Conservation (phyloP, 2,888 invertebrate species). For the Napeogenes inachia region DNA sequence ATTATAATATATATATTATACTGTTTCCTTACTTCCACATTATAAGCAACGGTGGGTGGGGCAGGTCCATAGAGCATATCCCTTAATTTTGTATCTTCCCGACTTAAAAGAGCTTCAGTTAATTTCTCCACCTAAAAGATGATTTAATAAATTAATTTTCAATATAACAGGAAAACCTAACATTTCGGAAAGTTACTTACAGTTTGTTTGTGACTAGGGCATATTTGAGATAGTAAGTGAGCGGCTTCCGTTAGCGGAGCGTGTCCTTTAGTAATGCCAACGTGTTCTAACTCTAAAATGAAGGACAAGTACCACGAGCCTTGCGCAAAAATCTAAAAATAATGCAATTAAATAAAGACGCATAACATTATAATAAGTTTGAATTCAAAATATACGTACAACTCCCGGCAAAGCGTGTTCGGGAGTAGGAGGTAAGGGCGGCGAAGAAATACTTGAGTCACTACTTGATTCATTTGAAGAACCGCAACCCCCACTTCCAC, state of each 20-base stretch:
- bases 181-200: constrained; percentile 49
- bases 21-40: constrained; percentile 52
- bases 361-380: too few species aligned
- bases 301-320: constrained; percentile 87
- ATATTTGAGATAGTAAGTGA: constrained; percentile 85
- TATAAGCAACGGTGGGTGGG: constrained; percentile 72
- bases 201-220: constrained; percentile 85
- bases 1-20: neutral
- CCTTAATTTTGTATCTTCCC: constrained; percentile 62
- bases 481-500: constrained; percentile 70
- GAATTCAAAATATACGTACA: constrained; percentile 70
- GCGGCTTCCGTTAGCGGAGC: constrained; percentile 90
- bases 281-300: constrained; percentile 90
- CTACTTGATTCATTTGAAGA: constrained; percentile 89
- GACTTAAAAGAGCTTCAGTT: constrained; percentile 64
- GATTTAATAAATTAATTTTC: neutral
- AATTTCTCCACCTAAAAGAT: constrained; percentile 58
- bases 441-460: constrained; percentile 95
- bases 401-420: constrained; percentile 95
- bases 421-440: constrained; percentile 91
- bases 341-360: constrained; percentile 6
- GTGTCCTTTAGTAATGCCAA: constrained; percentile 89
- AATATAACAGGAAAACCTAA: constrained; percentile 6
- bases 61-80: constrained; percentile 70
- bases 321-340: constrained; percentile 80